These are phyloP conservation scores for Antechinus flavipes DNA, from an alignment of 2,113 vertebrate species.

Conservation along the genomic window DNA sequence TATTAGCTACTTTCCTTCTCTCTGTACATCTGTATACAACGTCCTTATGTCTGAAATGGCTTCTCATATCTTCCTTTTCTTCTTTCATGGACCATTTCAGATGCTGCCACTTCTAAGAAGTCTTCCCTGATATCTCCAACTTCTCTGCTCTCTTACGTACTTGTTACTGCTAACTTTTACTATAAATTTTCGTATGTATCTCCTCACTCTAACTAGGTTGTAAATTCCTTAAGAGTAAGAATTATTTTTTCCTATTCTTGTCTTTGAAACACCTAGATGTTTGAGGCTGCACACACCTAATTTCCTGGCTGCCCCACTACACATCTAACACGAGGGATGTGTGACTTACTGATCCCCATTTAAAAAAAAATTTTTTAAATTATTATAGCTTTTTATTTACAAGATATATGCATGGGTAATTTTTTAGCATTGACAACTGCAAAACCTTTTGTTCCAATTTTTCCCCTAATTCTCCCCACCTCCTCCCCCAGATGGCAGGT, in stretches of 20 bases:
- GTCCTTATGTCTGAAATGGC: background rate
- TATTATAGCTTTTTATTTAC: too few relatives aligned
- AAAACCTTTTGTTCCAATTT: too few relatives aligned
- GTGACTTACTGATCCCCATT: background rate
- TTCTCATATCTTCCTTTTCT: background rate
- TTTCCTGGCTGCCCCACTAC: background rate
- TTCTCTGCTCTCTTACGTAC: background rate
- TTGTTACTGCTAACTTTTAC: background rate
- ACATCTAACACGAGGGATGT: background rate
- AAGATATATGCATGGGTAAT: too few relatives aligned
- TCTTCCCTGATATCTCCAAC: conserved; percentile 19
- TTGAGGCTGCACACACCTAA: background rate
- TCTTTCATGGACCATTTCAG: background rate
- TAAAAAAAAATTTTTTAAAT: too few relatives aligned
- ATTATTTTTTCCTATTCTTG: background rate
- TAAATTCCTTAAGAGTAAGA: background rate
- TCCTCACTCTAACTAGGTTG: background rate
- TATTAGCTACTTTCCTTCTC: background rate
- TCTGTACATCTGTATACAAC: background rate
- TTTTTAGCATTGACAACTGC: too few relatives aligned
- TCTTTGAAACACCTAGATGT: background rate
- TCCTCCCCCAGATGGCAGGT: too few relatives aligned
- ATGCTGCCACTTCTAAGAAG: background rate
- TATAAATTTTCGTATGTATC: conserved; percentile 13
- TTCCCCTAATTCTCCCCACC: too few relatives aligned